A percentile compares a stretch with the other conserved stretches of the same genome.
Conservation (phyloP, 2,797 vertebrate genomes). For the Simalia tracyae region DNA sequence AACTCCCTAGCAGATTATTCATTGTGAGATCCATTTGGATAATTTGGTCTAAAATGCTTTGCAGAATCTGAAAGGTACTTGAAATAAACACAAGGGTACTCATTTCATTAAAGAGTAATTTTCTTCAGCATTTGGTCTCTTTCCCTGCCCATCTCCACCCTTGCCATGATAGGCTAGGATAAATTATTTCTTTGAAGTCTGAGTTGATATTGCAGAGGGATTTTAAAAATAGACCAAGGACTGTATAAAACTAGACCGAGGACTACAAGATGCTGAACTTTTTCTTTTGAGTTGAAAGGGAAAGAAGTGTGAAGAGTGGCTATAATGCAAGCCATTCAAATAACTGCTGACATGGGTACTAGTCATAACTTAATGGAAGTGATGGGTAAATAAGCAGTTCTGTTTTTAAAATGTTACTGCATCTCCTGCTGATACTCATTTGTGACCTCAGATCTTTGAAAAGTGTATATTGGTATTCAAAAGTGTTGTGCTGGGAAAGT, state of each 20-base stretch:
- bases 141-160: not conserved
- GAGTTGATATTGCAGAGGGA: not conserved
- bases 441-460: not conserved
- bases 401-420: not conserved
- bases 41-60: not conserved
- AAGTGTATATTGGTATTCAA: not conserved
- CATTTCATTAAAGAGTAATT: not conserved
- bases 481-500: not conserved
- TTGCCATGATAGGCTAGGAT: not conserved
- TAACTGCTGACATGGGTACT: not conserved
- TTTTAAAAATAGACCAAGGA: not conserved
- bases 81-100: not conserved
- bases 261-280: not conserved
- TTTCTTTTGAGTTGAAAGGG: not conserved
- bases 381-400: not conserved
- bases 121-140: not conserved
- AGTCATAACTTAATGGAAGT: not conserved
- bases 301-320: not conserved
- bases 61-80: not conserved
- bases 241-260: not conserved
- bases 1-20: not conserved
- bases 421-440: not conserved
- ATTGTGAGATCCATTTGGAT: not conserved
- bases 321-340: not conserved
- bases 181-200: not conserved